Conservation (phyloP, 2,797 vertebrate genomes). For the Myotis vivesi region DNA sequence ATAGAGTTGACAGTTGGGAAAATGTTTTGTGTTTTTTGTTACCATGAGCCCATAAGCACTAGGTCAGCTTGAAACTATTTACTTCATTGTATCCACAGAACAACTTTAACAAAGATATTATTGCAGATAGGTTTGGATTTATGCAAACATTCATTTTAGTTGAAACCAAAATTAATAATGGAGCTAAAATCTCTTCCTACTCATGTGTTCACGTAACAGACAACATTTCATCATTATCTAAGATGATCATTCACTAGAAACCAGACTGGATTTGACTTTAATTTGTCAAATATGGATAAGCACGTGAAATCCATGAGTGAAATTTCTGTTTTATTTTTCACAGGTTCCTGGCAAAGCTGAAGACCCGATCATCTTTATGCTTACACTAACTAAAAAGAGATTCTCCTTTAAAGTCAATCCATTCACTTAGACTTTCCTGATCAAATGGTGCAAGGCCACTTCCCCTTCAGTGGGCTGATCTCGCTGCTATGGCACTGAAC, state of each 20-base stretch:
- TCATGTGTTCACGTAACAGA: background rate
- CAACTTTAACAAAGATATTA: conserved; percentile 46
- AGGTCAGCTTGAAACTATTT: conserved; percentile 62
- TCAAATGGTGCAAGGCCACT: background rate
- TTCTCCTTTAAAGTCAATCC: background rate
- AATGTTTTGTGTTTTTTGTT: conserved; percentile 47
- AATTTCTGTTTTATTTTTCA: background rate
- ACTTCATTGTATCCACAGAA: conserved; percentile 47
- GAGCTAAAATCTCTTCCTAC: background rate
- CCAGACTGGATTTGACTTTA: background rate
- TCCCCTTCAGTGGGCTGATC: background rate
- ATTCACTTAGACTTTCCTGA: background rate
- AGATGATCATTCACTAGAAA: background rate
- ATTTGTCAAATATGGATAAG: background rate
- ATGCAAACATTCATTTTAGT: background rate
- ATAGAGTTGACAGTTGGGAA: background rate
- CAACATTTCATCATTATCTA: conserved; percentile 1
- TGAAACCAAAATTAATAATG: conserved; percentile 50
- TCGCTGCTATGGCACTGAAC: background rate
- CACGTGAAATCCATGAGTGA: background rate
- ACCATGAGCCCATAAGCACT: conserved; percentile 26
- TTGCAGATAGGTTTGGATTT: conserved; percentile 20
- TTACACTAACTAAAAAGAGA: background rate
- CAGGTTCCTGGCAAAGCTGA: background rate
- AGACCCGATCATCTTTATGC: background rate